phyloP scores from a whole-genome alignment of 2,113 vertebrate species.

The Reinhardtius hippoglossoides region DNA sequence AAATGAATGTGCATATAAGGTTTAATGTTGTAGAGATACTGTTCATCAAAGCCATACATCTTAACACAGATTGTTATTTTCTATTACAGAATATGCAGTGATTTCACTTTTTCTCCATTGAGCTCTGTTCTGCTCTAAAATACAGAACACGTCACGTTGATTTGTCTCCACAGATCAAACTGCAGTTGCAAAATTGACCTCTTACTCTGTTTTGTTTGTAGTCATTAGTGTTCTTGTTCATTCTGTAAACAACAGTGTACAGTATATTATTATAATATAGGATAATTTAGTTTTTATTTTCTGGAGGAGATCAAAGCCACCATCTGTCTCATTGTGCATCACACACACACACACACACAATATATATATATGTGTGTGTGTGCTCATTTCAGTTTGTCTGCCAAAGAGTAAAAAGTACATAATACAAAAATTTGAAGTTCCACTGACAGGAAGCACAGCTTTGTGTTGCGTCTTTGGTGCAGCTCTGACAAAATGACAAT shows the following conservation, averaged over 20 bases:
- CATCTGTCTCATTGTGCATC: slow-evolving; percentile 10
- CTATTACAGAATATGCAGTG: slow-evolving; percentile 17
- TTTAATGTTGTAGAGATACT: background rate
- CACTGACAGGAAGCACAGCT: slow-evolving; percentile 9
- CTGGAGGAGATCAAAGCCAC: background rate
- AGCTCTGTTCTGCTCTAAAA: slow-evolving; percentile 2
- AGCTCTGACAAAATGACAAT: background rate
- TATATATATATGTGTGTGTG: background rate
- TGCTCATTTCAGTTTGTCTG: slow-evolving; percentile 35
- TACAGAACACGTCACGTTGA: slow-evolving; percentile 2
- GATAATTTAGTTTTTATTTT: slow-evolving; percentile 21
- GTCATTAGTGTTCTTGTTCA: slow-evolving; percentile 24
- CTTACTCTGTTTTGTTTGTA: slow-evolving; percentile 28
- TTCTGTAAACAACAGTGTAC: slow-evolving; percentile 32
- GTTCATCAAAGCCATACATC: slow-evolving; percentile 38
- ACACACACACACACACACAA: too few relatives aligned
- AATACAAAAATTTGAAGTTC: slow-evolving; percentile 26
- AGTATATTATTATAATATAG: slow-evolving; percentile 23
- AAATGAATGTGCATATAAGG: slow-evolving; percentile 31
- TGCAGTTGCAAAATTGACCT: slow-evolving; percentile 14
- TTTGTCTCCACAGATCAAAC: slow-evolving; percentile 38
- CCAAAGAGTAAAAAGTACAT: slow-evolving; percentile 52
- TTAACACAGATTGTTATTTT: slow-evolving; percentile 13
- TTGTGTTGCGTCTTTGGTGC: too few relatives aligned
- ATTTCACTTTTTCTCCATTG: background rate